Base-by-base conservation (phyloP, 2,797 vertebrate species). In the Echiichthys vipera region DNA sequence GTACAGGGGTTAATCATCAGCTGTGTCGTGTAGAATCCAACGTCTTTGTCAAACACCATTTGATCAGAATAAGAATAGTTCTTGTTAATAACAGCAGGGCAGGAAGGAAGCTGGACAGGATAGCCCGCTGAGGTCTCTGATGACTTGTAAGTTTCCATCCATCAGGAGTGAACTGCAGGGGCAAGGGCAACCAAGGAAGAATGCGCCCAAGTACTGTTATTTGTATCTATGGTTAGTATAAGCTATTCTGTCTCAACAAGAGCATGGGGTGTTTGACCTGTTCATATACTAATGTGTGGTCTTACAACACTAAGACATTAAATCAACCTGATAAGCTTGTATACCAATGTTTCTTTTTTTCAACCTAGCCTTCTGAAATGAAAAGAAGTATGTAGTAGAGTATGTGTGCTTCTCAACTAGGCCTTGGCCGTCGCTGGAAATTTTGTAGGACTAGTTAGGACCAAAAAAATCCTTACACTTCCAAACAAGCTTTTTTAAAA, bases 11-110 rank as follows among this genome's bases (percentile, higher is more conserved):
- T 29, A 20, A 62, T 73, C 20, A 15, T 45, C 39, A 72, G 45
- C 15, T 43, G 43, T 20, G 22, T 71, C 29, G 37, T 65, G 64
- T 47, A 27, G 37, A 57, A n/a, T 56, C 42, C 46, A 39, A 47
- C 58, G 8, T 54, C 54, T 50, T 40, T 63, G 49, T 70, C 39
- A 75, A 55, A 64, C 34, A 43, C 2, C 15, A 51, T 71, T 74
- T 71, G 39, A 61, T 77, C 45, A 45, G 72, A 82, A 72, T 39
- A 40, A 37, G 20, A 58, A n/a, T 3, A 42, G 47, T 43, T 68
- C 15, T 50, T 63, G 46, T 65, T 53, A 22, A 47, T 55, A 76
- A 75, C 56, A 72, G 54, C 11, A 50, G 57, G 64, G 11, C 42
- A 7, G 24, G 11, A 7, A 71, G 61, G 66, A 71, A 68, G 71